These are phyloP conservation scores for Pantherophis guttatus DNA, from an alignment of 2,113 vertebrate species.

Conservation along the genomic window DNA sequence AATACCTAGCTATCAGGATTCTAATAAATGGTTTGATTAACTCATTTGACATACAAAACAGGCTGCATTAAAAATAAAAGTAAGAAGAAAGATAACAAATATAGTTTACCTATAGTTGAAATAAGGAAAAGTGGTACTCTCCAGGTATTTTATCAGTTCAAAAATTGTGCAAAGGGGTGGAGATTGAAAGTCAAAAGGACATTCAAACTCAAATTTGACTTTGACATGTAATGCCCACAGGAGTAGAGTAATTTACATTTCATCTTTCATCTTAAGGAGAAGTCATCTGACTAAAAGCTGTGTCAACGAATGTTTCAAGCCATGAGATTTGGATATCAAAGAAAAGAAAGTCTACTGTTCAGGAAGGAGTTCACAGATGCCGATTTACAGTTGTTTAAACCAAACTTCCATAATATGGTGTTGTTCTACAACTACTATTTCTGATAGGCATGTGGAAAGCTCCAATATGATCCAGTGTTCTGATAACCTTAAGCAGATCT, in stretches of 20 bases:
- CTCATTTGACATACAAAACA: background rate
- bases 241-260: slow-evolving; percentile 47
- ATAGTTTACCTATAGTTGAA: slow-evolving; percentile 33
- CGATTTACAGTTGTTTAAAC: slow-evolving; percentile 15
- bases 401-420: background rate
- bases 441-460: background rate
- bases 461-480: background rate
- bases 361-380: slow-evolving; percentile 37
- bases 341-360: slow-evolving; percentile 26
- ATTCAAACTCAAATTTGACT: slow-evolving; percentile 63
- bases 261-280: slow-evolving; percentile 48
- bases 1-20: background rate
- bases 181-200: slow-evolving; percentile 10
- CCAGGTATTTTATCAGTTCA: slow-evolving; percentile 41
- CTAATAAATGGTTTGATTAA: background rate
- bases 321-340: slow-evolving; percentile 37
- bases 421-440: background rate
- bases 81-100: background rate
- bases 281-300: slow-evolving; percentile 60
- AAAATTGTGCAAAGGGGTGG: slow-evolving; percentile 26
- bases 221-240: slow-evolving; percentile 47
- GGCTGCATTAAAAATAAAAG: background rate
- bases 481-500: background rate
- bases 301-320: slow-evolving; percentile 38
- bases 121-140: slow-evolving; percentile 33